These are phyloP conservation scores for Lasioglossum albipes DNA, from an alignment of 1,140 invertebrate genomes.

Conservation along the genomic window DNA sequence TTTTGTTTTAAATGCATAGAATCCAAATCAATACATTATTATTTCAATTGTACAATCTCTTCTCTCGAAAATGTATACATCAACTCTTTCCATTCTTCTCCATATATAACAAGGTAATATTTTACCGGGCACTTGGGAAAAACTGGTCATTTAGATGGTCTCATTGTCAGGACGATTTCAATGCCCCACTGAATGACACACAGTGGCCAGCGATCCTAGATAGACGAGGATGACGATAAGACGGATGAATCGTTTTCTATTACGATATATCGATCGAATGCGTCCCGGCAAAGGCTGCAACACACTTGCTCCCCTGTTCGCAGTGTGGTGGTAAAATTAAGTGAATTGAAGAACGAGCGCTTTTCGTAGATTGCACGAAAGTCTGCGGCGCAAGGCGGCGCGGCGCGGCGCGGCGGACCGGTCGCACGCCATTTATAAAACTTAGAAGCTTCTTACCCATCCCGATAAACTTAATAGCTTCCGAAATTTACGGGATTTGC, in stretches of 20 bases:
- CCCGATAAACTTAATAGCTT: constrained; percentile 76
- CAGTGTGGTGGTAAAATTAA: constrained; percentile 58
- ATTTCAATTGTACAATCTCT: no score
- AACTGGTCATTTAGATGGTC: neutral
- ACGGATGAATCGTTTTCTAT: constrained; percentile 64
- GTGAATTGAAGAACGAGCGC: constrained; percentile 72
- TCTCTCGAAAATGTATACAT: no score
- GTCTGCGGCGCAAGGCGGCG: neutral
- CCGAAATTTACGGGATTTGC: constrained; percentile 71
- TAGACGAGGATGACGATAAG: constrained; percentile 1
- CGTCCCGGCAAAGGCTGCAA: neutral
- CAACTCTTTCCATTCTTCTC: no score
- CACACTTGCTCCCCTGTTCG: constrained; percentile 22
- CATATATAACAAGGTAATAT: neutral
- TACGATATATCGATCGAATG: constrained; percentile 62
- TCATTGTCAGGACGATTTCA: constrained; percentile 33
- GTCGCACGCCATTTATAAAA: constrained; percentile 74
- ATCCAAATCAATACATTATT: no score
- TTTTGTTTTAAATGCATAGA: no score
- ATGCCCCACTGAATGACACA: constrained; percentile 5
- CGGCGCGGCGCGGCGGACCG: neutral
- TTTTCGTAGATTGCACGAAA: constrained; percentile 72
- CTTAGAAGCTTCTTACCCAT: constrained; percentile 70
- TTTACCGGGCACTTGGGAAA: no score
- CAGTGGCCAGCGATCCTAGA: neutral